Conservation (phyloP, 2,888 invertebrate genomes). For the Dryadula phaetusa region DNA sequence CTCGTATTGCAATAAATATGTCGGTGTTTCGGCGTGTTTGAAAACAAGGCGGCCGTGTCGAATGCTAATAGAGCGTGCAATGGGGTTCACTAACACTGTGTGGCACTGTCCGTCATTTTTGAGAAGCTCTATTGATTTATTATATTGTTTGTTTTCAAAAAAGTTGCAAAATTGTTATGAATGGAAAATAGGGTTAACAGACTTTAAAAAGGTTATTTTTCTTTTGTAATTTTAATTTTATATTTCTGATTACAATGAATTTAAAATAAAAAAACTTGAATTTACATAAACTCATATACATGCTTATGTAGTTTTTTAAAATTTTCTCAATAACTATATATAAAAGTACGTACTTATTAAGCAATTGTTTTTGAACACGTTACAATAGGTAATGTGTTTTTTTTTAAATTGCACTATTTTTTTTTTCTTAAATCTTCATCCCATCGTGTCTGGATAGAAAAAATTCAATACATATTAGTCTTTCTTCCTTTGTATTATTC, state of each 20-base stretch:
- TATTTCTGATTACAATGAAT: no score
- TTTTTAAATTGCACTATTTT: conserved; percentile 8
- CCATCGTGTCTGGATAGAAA: conserved; percentile 28
- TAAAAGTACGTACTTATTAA: background rate
- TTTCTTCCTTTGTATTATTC: conserved; percentile 42
- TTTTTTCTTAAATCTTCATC: conserved; percentile 36
- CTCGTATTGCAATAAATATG: conserved; percentile 81
- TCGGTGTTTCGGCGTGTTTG: conserved; percentile 70
- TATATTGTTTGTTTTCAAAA: conserved; percentile 38
- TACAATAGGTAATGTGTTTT: background rate
- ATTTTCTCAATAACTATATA: no score
- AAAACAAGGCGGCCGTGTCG: conserved; percentile 76
- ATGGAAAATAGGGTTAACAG: background rate
- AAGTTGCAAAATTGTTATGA: conserved; percentile 15
- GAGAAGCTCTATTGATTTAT: conserved; percentile 50
- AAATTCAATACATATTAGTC: conserved; percentile 38
- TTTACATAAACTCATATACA: no score
- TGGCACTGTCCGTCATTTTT: conserved; percentile 59
- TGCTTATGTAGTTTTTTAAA: no score
- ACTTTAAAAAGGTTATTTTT: background rate
- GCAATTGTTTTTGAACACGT: no score
- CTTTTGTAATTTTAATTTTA: no score
- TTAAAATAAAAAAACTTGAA: no score
- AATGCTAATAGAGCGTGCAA: conserved; percentile 76
- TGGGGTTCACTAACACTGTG: conserved; percentile 57